A percentile compares a stretch with the other conserved stretches of the same genome.
Conservation (phyloP, 2,113 vertebrate species). For the Leptosomus discolor region DNA sequence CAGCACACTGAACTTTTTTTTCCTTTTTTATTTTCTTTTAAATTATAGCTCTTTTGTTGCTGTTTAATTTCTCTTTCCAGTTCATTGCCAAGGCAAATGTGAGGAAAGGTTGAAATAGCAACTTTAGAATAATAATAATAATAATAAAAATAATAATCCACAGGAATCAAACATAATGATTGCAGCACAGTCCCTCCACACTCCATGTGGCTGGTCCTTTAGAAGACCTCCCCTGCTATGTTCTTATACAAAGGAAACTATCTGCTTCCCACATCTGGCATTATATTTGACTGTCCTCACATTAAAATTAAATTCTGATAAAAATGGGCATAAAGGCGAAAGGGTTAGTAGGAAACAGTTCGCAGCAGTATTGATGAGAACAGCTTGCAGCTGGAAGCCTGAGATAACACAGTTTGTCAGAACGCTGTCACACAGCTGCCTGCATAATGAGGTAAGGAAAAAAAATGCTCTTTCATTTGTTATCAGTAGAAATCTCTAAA, state of each 20-base stretch:
- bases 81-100: background rate
- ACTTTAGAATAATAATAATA: background rate
- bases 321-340: background rate
- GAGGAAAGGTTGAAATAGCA: slow-evolving; percentile 10
- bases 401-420: slow-evolving; percentile 82
- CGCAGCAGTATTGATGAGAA: slow-evolving; percentile 73
- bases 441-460: slow-evolving; percentile 77
- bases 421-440: slow-evolving; percentile 75
- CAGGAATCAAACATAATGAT: slow-evolving; percentile 35
- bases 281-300: slow-evolving; percentile 49
- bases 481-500: slow-evolving; percentile 62
- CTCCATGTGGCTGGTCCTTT: background rate
- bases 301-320: slow-evolving; percentile 39
- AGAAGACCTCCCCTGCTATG: slow-evolving; percentile 46
- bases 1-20: fast-evolving
- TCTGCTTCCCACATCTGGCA: slow-evolving; percentile 54
- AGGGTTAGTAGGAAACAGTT: slow-evolving; percentile 72
- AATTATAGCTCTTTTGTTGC: background rate
- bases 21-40: background rate
- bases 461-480: slow-evolving; percentile 67
- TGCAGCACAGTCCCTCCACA: background rate
- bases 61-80: slow-evolving; percentile 29
- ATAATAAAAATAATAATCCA: background rate
- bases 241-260: slow-evolving; percentile 25
- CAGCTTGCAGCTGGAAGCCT: slow-evolving; percentile 77